Percentiles rank a stretch among this genome's conserved stretches.
Conservation (phyloP, 2,113 vertebrate genomes). For the Mus musculus region GRCm39 chr17:5732001-5732500, state of each 20-base stretch:
- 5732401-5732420: rapidly evolving
- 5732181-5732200: background rate
- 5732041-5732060: rapidly evolving
- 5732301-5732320: background rate
- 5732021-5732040: background rate
- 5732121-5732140: background rate
- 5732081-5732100: rapidly evolving
- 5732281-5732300: background rate
- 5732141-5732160: background rate
- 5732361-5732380: background rate
- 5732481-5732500: background rate
- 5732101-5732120: background rate
- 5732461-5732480: background rate
- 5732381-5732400: background rate
- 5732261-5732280: background rate
- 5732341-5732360: rapidly evolving
- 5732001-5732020: background rate
- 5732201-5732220: background rate
- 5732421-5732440: background rate
- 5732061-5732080: background rate
- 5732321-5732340: background rate
- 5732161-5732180: background rate
- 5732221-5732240: background rate
- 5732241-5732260: background rate
- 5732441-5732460: background rate